phyloP scores from a whole-genome alignment of 2,888 invertebrate species.

The Prosopocoilus inquinatus region DNA sequence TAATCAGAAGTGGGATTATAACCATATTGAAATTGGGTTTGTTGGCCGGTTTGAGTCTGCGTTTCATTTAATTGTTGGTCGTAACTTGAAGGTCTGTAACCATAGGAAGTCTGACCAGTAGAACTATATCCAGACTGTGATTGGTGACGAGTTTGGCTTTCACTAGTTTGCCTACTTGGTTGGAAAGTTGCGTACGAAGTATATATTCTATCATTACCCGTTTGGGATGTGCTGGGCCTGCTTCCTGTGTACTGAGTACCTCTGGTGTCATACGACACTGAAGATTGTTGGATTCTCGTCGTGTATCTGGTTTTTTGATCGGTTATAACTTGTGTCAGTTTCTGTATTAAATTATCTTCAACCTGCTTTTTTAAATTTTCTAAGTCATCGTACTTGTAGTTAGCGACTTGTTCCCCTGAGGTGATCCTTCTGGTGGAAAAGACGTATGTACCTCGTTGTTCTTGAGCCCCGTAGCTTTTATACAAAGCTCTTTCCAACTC shows the following conservation, averaged over 20 bases:
- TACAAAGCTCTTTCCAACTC: slow-evolving; percentile 40
- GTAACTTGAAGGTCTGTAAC: background rate
- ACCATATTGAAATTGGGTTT: background rate
- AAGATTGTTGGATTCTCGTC: background rate
- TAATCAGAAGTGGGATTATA: slow-evolving; percentile 2
- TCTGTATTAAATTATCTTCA: slow-evolving; percentile 40
- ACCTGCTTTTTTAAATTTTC: slow-evolving; percentile 41
- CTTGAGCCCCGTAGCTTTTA: slow-evolving; percentile 42
- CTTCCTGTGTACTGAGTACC: slow-evolving; percentile 24
- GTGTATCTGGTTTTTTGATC: slow-evolving; percentile 23
- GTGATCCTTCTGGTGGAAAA: slow-evolving; percentile 33
- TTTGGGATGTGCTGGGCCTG: slow-evolving; percentile 15
- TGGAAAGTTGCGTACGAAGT: slow-evolving; percentile 9
- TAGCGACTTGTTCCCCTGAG: slow-evolving; percentile 34
- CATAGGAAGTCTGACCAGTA: too few relatives aligned
- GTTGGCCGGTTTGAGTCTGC: background rate
- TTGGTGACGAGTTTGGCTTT: too few relatives aligned
- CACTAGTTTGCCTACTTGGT: background rate
- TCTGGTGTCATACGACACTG: slow-evolving; percentile 39
- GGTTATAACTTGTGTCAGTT: slow-evolving; percentile 29
- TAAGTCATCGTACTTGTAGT: slow-evolving; percentile 42
- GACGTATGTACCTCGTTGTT: slow-evolving; percentile 36
- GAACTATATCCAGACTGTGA: too few relatives aligned
- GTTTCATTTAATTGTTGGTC: background rate
- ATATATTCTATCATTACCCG: slow-evolving; percentile 4